phyloP scores from a whole-genome alignment of 64 coral and sea anemone species.

The Actinia equina region DNA sequence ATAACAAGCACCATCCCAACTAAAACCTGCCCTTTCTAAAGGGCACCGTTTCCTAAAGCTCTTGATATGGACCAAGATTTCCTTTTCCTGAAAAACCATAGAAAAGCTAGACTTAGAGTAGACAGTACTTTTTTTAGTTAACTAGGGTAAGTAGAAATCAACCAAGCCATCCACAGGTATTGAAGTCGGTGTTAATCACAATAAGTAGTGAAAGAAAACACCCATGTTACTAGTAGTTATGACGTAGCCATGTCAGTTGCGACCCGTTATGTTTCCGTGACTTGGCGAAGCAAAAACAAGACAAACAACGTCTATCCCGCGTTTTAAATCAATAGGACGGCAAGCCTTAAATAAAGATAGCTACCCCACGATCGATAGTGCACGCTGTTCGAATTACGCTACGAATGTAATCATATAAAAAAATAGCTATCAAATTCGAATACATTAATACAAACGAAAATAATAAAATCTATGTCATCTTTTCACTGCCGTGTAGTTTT shows the following conservation, averaged over 20 bases:
- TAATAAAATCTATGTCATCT: background rate
- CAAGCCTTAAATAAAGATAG: background rate
- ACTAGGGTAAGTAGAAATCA: background rate
- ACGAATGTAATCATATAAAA: background rate
- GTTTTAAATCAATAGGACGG: background rate
- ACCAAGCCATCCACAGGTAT: background rate
- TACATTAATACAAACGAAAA: background rate
- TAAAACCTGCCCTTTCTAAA: background rate
- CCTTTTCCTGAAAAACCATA: too few relatives aligned
- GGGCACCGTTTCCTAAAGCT: background rate
- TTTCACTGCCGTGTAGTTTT: background rate
- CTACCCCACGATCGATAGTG: background rate
- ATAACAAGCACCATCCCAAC: background rate
- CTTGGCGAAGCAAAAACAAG: background rate
- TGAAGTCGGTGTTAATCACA: background rate
- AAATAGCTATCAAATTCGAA: background rate
- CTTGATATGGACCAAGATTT: background rate
- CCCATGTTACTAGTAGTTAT: background rate
- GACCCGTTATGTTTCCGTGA: constrained; percentile 1
- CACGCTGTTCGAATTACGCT: background rate
- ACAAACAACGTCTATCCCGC: background rate
- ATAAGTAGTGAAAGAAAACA: background rate
- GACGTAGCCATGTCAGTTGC: background rate
- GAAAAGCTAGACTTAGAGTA: background rate
- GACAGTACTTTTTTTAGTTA: background rate